Evolutionary conservation across 1,140 invertebrate genomes (phyloP).

Genomic region (Drosophila neocordata): DNA sequence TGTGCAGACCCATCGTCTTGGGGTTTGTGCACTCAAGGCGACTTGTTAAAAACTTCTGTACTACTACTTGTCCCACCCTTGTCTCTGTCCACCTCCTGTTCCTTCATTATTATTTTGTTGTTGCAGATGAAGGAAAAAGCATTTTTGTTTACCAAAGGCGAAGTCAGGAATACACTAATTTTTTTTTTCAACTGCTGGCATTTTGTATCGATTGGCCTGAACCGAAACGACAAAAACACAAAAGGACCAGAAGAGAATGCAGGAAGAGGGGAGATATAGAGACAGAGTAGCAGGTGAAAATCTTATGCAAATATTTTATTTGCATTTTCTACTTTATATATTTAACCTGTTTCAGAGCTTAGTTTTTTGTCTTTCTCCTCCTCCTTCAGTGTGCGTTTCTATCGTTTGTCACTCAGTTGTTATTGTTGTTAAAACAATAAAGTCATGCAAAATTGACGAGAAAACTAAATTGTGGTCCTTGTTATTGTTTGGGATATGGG

Average conservation of each 20-base stretch:
- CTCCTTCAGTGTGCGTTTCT: constrained; percentile 6
- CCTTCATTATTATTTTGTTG: constrained; percentile 55
- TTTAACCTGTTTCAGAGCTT: constrained; percentile 68
- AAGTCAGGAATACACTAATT: constrained; percentile 9
- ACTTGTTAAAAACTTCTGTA: constrained; percentile 61
- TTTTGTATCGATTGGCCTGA: constrained; percentile 60
- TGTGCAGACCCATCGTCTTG: not conserved
- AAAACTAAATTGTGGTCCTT: constrained; percentile 33
- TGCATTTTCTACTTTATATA: constrained; percentile 75
- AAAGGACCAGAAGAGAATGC: constrained; percentile 23
- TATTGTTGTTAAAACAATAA: constrained; percentile 53
- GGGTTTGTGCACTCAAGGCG: constrained; percentile 49
- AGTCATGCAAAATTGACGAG: constrained; percentile 47
- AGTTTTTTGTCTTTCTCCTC: constrained; percentile 34
- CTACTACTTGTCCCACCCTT: constrained; percentile 28
- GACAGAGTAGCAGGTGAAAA: constrained; percentile 37
- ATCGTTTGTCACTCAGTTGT: constrained; percentile 22
- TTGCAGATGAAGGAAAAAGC: not conserved
- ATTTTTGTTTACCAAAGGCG: constrained; percentile 54
- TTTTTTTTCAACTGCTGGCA: constrained; percentile 44
- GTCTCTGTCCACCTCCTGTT: too few species aligned
- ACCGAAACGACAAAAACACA: constrained; percentile 23
- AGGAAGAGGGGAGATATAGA: not conserved
- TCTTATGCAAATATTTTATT: constrained; percentile 77
- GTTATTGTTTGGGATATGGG: constrained; percentile 8